Evolutionary conservation across 2,113 vertebrate species (phyloP), one percentile per base, ranked within the genome.

Genomic region (Entomyzon cyanotis): DNA sequence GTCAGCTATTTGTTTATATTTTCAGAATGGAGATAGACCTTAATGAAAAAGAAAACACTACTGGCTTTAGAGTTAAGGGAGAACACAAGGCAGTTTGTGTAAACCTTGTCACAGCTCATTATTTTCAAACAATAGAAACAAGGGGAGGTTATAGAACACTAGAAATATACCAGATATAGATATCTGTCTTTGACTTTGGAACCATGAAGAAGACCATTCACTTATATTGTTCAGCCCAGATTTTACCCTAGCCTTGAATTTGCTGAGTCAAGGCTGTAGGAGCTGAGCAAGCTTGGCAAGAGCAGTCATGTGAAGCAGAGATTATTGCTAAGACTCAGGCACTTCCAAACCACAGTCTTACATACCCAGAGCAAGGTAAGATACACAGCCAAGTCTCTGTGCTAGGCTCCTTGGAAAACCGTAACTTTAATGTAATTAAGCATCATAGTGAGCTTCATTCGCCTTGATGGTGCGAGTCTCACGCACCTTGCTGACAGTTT

Each of bases 391-490:
- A 81, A 14, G 39, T 63, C 37, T 42, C 41, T 73, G 47, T 8
- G 63, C 56, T 74, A 44, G 42, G 28, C 9, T 83, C 15, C 55
- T 85, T 88, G 78, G 64, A 92, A 93, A 77, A 67, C 49, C 83
- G 47, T 25, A 18, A 10, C 60, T 93, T 75, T 71, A 78, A 64
- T 90, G 85, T 97, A 95, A 96, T 94, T 93, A 97, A 95, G 31
- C 41, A 65, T 64, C 33, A 47, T 1, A 37, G 12, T 39, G 53
- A 84, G 49, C 73, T 95, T 41, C 59, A 52, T 64, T 92, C 0
- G 1, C 91, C 90, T 87, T 89, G 84, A 84, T 87, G 44, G 67
- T 78, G 78, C 8, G 25, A 87, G 52, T 47, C 71, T 76, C 73
- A 15, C 28, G 5, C 30, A 82, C 71, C 58, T 90, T 22, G 69